Base-by-base conservation (phyloP, 2,797 vertebrate species). In the Hyperoplus lanceolatus region DNA sequence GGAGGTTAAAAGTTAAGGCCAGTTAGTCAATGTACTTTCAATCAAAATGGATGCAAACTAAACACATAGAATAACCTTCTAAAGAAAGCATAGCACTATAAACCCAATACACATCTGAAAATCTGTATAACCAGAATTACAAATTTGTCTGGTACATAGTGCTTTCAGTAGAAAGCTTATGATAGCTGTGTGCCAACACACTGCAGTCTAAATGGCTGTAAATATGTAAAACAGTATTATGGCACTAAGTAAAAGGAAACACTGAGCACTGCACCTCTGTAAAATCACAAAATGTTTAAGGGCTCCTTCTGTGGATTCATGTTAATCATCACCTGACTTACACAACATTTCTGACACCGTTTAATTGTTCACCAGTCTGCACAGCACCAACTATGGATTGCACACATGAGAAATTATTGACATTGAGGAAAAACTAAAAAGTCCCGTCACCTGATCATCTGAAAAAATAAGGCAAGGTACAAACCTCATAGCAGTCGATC, bases 381-480 rank as follows among this genome's bases (percentile, higher is more conserved):
- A 82, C 81, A 81, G 85, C 80, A 90, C 71, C 61, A 82, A 80
- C 81, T 29, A 77, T 61, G 38, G 64, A 71, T 76, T 89, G 75
- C 70, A 85, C 83, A 64, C 49, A 61, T 79, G 64, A 73, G 58
- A 59, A 85, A 70, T 73, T 16, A 67, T 75, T 66, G 75, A 79
- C 59, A 74, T 64, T 51, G 6, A 78, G 50, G 65, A 18, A 48
- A 14, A 38, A 50, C 53, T 65, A 49, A 50, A 16, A 48, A 72
- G 77, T 73, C 80, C 72, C 74, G 46, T 87, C 87, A 91, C 87
- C 91, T 92, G 85, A 88, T 88, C 45, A 79, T 70, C 77, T 82
- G 73, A 84, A 80, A 79, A 87, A 90, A 89, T 90, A 94, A 93
- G 91, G 91, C 90, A 90, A 89, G 62, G 70, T 89, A 88, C 76